Base-by-base conservation (phyloP, 2,113 vertebrate species). In the Speoplatyrhinus poulsoni region DNA sequence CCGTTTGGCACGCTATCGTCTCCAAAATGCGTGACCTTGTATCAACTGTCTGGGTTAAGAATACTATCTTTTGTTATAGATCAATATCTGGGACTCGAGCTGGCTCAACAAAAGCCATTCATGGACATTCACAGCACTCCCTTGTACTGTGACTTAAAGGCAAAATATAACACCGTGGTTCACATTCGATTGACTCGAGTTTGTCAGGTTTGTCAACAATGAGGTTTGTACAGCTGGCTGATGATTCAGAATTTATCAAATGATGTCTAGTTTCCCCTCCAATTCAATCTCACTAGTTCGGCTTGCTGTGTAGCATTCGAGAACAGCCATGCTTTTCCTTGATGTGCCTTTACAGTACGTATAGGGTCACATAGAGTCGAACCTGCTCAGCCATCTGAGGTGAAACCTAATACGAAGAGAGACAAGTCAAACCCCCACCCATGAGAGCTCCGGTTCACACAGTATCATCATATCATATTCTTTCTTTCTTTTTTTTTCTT, bases 101-200 rank as follows among this genome's bases (percentile, higher is more conserved):
- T 55, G 64, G 62, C 17, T 32, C 62, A 70, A 60, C 57, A 73
- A 73, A 73, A 67, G 72, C 72, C 58, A 67, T 73, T 67, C 71
- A 73, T 46, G n/a, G 16, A 15, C 54, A 55, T 55, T 17, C 53
- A 41, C 36, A 41, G 6, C 54, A 41, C 65, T 26, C 46, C 17
- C 54, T 12, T 49, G n/a, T 47, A 36, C 47, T 49, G 61, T 49
- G 16, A 53, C 49, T 65, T 32, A 41, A 33, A 36, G 32, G 26
- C 46, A 19, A 49, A 63, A 15, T 32, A 58, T 58, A 58, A 33
- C 19, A 13, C 9, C 47, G 17, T 50, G 62, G 10, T 50, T 69
- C 41, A 49, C n/a, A 16, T 19, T 47, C 6, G 15, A 55, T 26
- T 57, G 9, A 12, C 17, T 41, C 36, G 36, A 41, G 36, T 41